Base-by-base conservation (phyloP, 2,888 invertebrate species). In the Netelia fuscicornis region DNA sequence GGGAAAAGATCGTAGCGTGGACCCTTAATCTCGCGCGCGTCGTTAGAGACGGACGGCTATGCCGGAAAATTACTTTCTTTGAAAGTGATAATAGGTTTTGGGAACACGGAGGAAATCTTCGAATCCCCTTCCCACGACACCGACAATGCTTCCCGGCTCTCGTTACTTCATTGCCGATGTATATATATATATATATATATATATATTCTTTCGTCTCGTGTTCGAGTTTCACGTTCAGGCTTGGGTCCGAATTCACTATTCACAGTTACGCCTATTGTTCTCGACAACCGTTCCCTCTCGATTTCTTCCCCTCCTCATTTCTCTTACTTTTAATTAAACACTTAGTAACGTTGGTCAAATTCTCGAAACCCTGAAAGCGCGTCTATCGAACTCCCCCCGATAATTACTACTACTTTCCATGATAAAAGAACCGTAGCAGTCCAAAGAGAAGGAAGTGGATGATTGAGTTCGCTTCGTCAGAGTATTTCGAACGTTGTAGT, bases 41-140 rank as follows among this genome's bases (percentile, higher is more conserved):
- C 83, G 72, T 84, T 86, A 75, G 84, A 77, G 83, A 84, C 83
- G 83, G 68, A 77, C 86, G 84, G 86, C 83, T 87, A 79, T 88
- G 85, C 86, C 74, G 84, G 90, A 87, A 90, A 89, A 89, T 88
- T 89, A 87, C 88, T 89, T 87, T 85, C 88, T 82, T 87, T 83
- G 83, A 79, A 58, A 84, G 86, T 81, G 88, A 89, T 88, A 89
- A 90, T 86, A 80, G 87, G 81, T 83, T 74, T 44, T 54, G 25
- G 78, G 79, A 88, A 86, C 82, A 84, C 17, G 56, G 9, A 60
- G 77, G 75, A 87, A 88, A 83, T 78, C 78, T 62, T 58, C 48
- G 30, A 52, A 70, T 30, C 70, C 62, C 20, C 71, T 52, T 48
- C 64, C 54, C 25, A 64, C 64, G 72, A 72, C 83, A 71, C 75